Evolutionary conservation across 1,140 invertebrate genomes (phyloP).

Genomic region (Pinna nobilis): DNA sequence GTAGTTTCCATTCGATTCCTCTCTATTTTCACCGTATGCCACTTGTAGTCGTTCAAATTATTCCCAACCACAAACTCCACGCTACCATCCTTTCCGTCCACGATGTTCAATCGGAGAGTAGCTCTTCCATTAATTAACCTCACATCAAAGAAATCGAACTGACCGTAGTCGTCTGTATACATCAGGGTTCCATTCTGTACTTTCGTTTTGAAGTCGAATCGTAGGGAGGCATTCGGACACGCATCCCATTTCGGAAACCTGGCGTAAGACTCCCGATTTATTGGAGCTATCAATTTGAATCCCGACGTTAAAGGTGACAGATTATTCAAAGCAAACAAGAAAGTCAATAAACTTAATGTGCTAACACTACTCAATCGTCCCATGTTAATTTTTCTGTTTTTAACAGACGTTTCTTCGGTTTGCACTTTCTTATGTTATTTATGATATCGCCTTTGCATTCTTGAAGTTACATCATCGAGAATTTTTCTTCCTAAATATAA

Average conservation of each 20-base stretch:
- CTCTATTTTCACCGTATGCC: slow-evolving; percentile 61
- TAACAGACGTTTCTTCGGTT: no score
- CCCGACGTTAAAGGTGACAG: no score
- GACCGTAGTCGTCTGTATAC: slow-evolving; percentile 94
- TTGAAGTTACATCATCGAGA: no score
- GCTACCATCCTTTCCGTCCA: slow-evolving; percentile 76
- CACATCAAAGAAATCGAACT: slow-evolving; percentile 95
- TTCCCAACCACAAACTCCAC: slow-evolving; percentile 86
- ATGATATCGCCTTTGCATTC: no score
- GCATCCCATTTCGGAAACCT: slow-evolving; percentile 95
- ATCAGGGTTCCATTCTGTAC: slow-evolving; percentile 94
- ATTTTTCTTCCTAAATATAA: no score
- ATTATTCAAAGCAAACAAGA: no score
- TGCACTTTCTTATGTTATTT: no score
- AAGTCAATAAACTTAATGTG: no score
- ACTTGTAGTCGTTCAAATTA: slow-evolving; percentile 58
- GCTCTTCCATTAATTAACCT: slow-evolving; percentile 93
- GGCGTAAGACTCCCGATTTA: slow-evolving; percentile 84
- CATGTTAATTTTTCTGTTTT: no score
- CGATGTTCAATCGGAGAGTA: slow-evolving; percentile 80
- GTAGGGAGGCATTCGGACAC: slow-evolving; percentile 89
- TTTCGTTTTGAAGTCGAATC: slow-evolving; percentile 90
- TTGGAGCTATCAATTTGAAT: no score
- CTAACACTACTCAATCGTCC: no score
- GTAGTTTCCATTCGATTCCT: slow-evolving; percentile 53